Base-by-base conservation (phyloP, 2,113 vertebrate species). In the Thunnus maccoyii region DNA sequence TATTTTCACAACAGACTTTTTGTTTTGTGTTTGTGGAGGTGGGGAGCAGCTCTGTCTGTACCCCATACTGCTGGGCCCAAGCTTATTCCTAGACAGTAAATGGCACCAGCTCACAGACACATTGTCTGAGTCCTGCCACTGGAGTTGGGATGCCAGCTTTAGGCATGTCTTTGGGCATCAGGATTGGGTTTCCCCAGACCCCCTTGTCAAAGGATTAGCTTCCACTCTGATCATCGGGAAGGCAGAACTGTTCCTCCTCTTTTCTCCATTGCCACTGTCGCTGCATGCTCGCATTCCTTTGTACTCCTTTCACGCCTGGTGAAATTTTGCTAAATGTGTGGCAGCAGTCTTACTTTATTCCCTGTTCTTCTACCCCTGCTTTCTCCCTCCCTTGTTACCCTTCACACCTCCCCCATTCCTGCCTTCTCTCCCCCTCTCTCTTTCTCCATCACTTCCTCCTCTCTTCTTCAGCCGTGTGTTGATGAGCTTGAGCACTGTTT, bases 181-280 rank as follows among this genome's bases (percentile, higher is more conserved):
- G 89, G 89, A 93, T 93, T 92, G 89, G 88, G 91, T 92, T 92
- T 89, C 83, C 88, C 89, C 72, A 84, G 87, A 91, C 90, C 88
- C 83, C 83, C 93, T 92, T 91, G 88, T 93, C 90, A 88, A 85
- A 91, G 92, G 94, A 94, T 95, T 94, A 95, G 89, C 88, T 85
- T 77, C 60, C 84, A 87, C 91, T 93, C 82, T 93, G 92, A 93
- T 94, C 90, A 89, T 84, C 52, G 25, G 82, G 79, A 87, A 85
- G 58, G 74, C 78, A 91, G 70, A 87, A 91, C 83, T 66, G 82
- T 80, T 88, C 88, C 80, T 82, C 83, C 80, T 87, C 83, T 87
- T 87, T 89, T 85, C 81, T 86, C 66, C 30, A 8, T 47, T 81
- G 85, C 74, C 82, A 76, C 80, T 70, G 73, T 76, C 57, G 32